Evolutionary conservation across 2,113 vertebrate genomes (phyloP), one percentile per base, ranked within the genome.

Genomic region (Chascanopsetta lugubris): DNA sequence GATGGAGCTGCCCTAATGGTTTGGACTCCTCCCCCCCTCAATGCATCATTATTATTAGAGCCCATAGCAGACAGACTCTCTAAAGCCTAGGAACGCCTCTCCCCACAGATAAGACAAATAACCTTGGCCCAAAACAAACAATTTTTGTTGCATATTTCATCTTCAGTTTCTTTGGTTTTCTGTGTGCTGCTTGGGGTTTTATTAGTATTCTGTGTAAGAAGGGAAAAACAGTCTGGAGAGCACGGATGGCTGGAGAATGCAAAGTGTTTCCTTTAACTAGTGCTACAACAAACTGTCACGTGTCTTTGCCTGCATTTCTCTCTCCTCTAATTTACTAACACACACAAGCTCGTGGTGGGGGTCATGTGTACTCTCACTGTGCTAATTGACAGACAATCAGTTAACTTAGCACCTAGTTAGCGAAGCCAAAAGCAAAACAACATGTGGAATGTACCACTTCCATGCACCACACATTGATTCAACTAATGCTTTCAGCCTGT

Each of bases 371-470:
- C 58, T 54, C 50, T 42, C 20, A 22, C 62, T 20, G 36, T 22
- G 27, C 51, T 78, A 72, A 83, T 73, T 85, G 53, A 58, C 69
- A 73, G 80, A 57, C 70, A 80, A 74, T 60, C 29, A 24, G 55
- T 56, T 45, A 43, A 47, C 32, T 67, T 58, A 34, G 17, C 63
- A 34, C 76, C 47, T 43, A 59, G 75, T 67, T 78, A 20, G 13
- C 57, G 78, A 69, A 20, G 21, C 24, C 30, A 8, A 46, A 38
- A 26, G n/a, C n/a, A 57, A 43, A 25, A 43, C 15, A 0, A 49
- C 61, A 48, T n/a, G 36, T 45, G 68, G 50, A 68, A 51, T 55
- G 8, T n/a, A 27, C 2, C 29, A 46, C 63, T 77, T 74, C 49
- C 45, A 57, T 75, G 81, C 77, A 53, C 32, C 40, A 22, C 61